Evolutionary conservation across 2,113 vertebrate species (phyloP), one percentile per base, ranked within the genome.

Genomic region (Xenopus laevis): DNA sequence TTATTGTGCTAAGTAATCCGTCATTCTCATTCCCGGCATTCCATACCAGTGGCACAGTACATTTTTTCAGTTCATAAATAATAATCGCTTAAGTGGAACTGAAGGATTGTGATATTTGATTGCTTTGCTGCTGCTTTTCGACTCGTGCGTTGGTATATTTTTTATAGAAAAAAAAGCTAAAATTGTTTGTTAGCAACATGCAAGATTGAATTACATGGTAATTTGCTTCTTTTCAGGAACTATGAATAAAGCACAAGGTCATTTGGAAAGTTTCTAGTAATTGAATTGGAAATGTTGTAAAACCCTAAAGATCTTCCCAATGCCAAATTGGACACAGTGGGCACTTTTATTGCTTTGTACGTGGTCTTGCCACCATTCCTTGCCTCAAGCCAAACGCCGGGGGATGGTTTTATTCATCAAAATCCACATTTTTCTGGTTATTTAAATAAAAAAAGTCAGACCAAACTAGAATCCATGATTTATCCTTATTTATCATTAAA

Each of bases 1-100:
- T 30, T 65, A 46, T n/a, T n/a, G 45, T 23, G 20, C 40, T 50
- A 67, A 66, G 58, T 60, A 66, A 66, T n/a, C n/a, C 18, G 46
- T 65, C 63, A 40, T 33, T 40, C n/a, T 40, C 63, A 44, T 10
- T 65, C 17, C 8, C 27, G 18, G 17, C 10, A 65, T 65, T 65
- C 18, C 40, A 18, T 17, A 60, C 58, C 11, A 23, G 12, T 13
- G 4, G 8, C 15, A 10, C 20, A 23, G 21, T 27, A 27, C 4
- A 4, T 27, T 27, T 27, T 10, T 4, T 27, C 18, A 23, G 5
- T 60, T 23, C 58, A 23, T 23, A 60, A 60, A 23, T 60, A 60
- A 21, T 60, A 55, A 55, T 27, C 20, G 18, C 10, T 60, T 6
- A 60, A 60, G 20, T 21, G 11, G 18, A 60, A 23, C 21, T 12